Conservation (phyloP, 2,888 invertebrate species). For the Ferdinandea cuprea region DNA sequence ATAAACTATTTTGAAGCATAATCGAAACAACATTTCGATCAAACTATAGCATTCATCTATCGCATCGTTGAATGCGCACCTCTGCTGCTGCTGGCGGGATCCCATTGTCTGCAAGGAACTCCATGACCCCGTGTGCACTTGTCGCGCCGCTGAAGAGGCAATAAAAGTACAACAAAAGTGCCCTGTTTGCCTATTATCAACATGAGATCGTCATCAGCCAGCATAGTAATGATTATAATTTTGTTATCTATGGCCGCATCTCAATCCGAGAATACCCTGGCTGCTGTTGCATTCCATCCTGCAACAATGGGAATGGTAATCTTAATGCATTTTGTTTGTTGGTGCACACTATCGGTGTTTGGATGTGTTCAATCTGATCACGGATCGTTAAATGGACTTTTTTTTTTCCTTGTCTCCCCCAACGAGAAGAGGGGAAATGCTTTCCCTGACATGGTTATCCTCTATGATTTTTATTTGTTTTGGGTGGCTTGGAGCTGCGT, state of each 20-base stretch:
- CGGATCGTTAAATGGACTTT: conserved; percentile 35
- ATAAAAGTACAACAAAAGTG: conserved; percentile 68
- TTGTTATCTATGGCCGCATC: conserved; percentile 67
- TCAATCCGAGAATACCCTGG: conserved; percentile 52
- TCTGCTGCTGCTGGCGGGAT: conserved; percentile 27
- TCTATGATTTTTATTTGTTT: conserved; percentile 15
- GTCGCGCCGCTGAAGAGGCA: conserved; percentile 52
- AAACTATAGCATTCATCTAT: conserved; percentile 61
- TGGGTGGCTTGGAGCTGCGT: not conserved
- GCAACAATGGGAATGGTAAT: conserved; percentile 31
- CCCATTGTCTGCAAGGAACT: conserved; percentile 34
- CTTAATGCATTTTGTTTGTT: conserved; percentile 71
- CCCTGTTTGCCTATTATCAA: conserved; percentile 65
- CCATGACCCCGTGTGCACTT: conserved; percentile 44
- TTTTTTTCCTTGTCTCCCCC: not conserved
- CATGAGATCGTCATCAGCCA: conserved; percentile 69
- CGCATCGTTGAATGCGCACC: not conserved
- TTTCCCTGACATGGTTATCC: conserved; percentile 26
- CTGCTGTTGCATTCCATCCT: conserved; percentile 13
- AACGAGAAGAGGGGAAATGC: conserved; percentile 4
- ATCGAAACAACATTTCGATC: conserved; percentile 65
- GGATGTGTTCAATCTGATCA: conserved; percentile 51
- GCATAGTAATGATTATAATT: conserved; percentile 68
- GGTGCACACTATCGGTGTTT: conserved; percentile 57
- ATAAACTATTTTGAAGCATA: conserved; percentile 66